These are phyloP conservation scores for Takifugu rubripes DNA, from an alignment of 2,797 vertebrate genomes.

Conservation along the genomic window DNA sequence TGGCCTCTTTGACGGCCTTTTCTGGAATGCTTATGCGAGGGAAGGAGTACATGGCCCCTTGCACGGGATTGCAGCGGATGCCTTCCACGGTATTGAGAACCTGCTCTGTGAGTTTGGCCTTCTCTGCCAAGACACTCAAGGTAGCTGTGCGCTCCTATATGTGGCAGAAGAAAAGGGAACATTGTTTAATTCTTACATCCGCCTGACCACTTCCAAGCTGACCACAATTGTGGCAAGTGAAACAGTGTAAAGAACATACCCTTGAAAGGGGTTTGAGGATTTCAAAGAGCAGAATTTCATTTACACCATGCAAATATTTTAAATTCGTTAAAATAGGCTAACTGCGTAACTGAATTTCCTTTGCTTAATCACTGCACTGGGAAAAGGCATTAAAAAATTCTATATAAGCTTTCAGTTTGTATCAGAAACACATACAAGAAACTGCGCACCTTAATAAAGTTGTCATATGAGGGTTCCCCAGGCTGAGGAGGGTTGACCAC, in stretches of 20 bases:
- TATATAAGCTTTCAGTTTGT: too few species aligned
- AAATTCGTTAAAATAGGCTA: too few species aligned
- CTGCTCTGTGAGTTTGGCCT: conserved; percentile 84
- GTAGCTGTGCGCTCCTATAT: conserved; percentile 83
- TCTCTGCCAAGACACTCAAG: conserved; percentile 79
- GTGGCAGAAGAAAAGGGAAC: conserved; percentile 2
- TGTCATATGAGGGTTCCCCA: conserved; percentile 82
- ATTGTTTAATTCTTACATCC: not conserved
- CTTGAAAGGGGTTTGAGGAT: too few species aligned
- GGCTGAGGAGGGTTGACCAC: conserved; percentile 81
- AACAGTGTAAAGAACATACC: too few species aligned
- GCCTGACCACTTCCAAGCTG: too few species aligned
- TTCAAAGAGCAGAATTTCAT: too few species aligned
- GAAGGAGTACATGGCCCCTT: conserved; percentile 92
- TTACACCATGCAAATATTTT: not conserved
- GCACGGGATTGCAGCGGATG: conserved; percentile 88
- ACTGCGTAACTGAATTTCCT: too few species aligned
- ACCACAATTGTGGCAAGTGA: too few species aligned
- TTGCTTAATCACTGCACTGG: not conserved
- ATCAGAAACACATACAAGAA: too few species aligned
- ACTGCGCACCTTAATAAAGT: conserved; percentile 76
- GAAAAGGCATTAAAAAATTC: not conserved
- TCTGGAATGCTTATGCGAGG: conserved; percentile 81
- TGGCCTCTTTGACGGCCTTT: conserved; percentile 77
- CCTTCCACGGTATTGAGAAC: conserved; percentile 82